Evolutionary conservation across 1,140 invertebrate genomes (phyloP), one percentile per base, ranked within the genome.

Genomic region (Anoplophora glabripennis): DNA sequence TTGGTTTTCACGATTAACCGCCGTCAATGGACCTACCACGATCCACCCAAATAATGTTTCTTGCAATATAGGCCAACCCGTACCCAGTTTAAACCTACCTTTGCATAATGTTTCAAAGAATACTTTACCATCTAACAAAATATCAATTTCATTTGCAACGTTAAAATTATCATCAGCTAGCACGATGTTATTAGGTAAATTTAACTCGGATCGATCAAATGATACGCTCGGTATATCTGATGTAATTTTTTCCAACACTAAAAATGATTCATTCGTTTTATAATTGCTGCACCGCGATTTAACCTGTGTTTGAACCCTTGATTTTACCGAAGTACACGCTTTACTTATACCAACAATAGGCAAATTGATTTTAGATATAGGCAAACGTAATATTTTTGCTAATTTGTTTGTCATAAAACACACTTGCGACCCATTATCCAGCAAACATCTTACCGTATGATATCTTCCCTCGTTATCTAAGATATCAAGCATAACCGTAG

Each of bases 41-140:
- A 69, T 59, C 71, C 71, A 75, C 10, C 68, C 72, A 10, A 75
- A 58, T 41, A 64, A 47, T n/a, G 67, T 72, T 64, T 74, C 51
- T 53, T 72, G 70, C 10, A 74, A 41, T 36, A 41, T 62, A 1
- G 64, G 65, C 11, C 64, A 41, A 34, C 59, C 57, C 5, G 28
- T 40, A 18, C 57, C 66, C 36, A 66, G 49, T 41, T 63, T 66
- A 33, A 66, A 62, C 58, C 66, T 47, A n/a, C 71, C 66, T 12
- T 52, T 57, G 17, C 59, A 59, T 1, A 75, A 40, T 35, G 75
- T 40, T 10, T 72, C 54, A 63, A 66, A 74, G 61, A 73, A 74
- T 21, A 66, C 12, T 17, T 67, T 67, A 9, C 68, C 67, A 1
- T 65, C 69, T 0, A 74, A 46, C 9, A 76, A 21, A 15, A 74